Evolutionary conservation across 2,113 vertebrate species (phyloP).

Genomic region (Gorilla gorilla): DNA sequence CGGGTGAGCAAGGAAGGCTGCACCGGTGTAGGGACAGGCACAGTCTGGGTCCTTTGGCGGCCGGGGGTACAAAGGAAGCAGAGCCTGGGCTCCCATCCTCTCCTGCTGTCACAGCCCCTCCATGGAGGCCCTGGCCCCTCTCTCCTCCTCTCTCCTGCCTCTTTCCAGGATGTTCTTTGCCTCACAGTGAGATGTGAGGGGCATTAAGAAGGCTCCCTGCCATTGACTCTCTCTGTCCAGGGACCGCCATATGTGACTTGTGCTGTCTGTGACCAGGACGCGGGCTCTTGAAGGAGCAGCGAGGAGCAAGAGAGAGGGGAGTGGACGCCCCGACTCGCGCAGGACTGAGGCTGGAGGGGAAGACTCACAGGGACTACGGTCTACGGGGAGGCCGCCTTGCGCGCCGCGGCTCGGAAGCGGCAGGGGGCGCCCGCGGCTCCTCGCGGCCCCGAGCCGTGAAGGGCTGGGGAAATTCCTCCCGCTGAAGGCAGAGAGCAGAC

Average conservation of each 20-base stretch:
- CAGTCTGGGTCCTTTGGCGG: neutral
- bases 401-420: accelerated
- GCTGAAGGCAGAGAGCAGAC: neutral
- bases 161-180: neutral
- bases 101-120: neutral
- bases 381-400: accelerated
- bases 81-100: neutral
- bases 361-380: neutral
- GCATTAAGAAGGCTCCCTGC: neutral
- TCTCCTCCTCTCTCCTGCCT: neutral
- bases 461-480: neutral
- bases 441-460: accelerated
- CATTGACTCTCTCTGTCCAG: neutral
- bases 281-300: neutral
- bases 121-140: neutral
- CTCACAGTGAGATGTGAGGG: neutral
- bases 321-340: accelerated
- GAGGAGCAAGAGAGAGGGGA: neutral
- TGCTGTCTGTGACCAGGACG: neutral
- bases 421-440: slow-evolving; percentile 33
- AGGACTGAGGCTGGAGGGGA: accelerated
- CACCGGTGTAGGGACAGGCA: accelerated
- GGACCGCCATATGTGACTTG: neutral
- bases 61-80: neutral
- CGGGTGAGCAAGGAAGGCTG: neutral